A percentile compares a stretch with the other conserved stretches of the same genome.
Conservation (phyloP, 2,888 invertebrate genomes). For the Ditula angustiorana region DNA sequence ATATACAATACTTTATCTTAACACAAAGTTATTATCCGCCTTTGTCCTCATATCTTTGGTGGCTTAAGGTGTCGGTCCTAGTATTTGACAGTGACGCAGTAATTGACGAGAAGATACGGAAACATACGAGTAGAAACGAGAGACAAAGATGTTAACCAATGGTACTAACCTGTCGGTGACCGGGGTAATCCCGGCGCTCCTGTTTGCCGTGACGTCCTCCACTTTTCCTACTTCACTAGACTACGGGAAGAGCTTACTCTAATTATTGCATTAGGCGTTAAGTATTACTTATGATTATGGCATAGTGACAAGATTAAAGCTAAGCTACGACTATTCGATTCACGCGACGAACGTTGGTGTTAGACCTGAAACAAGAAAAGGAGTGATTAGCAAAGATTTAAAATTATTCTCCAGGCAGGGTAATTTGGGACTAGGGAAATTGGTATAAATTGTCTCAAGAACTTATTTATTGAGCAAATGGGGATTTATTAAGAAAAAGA, state of each 20-base stretch:
- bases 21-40: too few relatives aligned
- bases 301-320: slow-evolving; percentile 30
- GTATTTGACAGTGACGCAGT: too few relatives aligned
- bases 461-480: too few relatives aligned
- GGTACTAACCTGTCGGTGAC: slow-evolving; percentile 74
- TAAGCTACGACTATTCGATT: slow-evolving; percentile 30
- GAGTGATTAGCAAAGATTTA: not conserved
- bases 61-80: too few relatives aligned
- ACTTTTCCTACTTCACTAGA: slow-evolving; percentile 67
- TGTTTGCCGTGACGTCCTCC: slow-evolving; percentile 71
- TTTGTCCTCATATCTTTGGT: too few relatives aligned
- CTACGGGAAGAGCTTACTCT: slow-evolving; percentile 47
- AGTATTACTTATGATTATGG: slow-evolving; percentile 38
- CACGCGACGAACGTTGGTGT: slow-evolving; percentile 50
- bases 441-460: too few relatives aligned
- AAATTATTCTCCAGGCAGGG: too few relatives aligned
- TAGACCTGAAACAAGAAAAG: slow-evolving; percentile 73
- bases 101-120: too few relatives aligned
- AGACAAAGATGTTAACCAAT: not conserved
- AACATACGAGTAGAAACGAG: too few relatives aligned
- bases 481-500: too few relatives aligned
- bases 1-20: too few relatives aligned
- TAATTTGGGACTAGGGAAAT: too few relatives aligned
- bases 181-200: slow-evolving; percentile 72
- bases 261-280: slow-evolving; percentile 51